Evolutionary conservation across 1,140 invertebrate genomes (phyloP), one percentile per base, ranked within the genome.

Genomic region (Leptoteleia sp.): DNA sequence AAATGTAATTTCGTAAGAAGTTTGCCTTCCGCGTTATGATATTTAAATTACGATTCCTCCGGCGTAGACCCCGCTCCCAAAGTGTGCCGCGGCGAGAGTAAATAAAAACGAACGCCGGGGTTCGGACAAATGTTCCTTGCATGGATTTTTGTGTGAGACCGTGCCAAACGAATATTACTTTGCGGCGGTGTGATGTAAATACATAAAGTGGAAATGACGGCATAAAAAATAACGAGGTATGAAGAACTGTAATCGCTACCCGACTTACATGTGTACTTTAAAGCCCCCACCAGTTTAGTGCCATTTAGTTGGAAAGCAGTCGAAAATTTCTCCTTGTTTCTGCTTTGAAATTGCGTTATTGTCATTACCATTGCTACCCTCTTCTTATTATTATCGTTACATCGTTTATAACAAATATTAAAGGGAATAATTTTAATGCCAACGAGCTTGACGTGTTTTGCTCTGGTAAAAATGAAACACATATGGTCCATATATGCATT

Each of bases 101-200:
- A 31, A 47, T 11, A 19, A 42, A 64, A 48, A 64, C 27, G 33
- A 35, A 13, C 6, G 35, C 22, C n/a, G 17, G 9, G 27, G 47
- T 61, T 45, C 22, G 33, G 27, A 61, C 27, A 47, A 47, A 61
- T 35, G 40, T 47, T 40, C 22, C 22, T 62, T 37, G 33, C 31
- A n/a, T 15, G 27, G 15, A 27, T 35, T 33, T n/a, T 40, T 37
- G 33, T 50, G 43, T 47, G 45, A 48, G 11, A 43, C 43, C 45
- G 37, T 52, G 61, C 47, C 47, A 65, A 65, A 65, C 47, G 37
- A 25, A 43, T 48, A 42, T 65, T 65, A 65, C 61, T 42, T 65
- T 52, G 61, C 43, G 12, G 16, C 37, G 4, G 37, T 65, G 47
- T 43, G 47, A 43, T 65, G 61, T 52, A 65, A 65, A 65, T 65